Conservation (phyloP, 2,888 invertebrate genomes). For the Tachina grossa region DNA sequence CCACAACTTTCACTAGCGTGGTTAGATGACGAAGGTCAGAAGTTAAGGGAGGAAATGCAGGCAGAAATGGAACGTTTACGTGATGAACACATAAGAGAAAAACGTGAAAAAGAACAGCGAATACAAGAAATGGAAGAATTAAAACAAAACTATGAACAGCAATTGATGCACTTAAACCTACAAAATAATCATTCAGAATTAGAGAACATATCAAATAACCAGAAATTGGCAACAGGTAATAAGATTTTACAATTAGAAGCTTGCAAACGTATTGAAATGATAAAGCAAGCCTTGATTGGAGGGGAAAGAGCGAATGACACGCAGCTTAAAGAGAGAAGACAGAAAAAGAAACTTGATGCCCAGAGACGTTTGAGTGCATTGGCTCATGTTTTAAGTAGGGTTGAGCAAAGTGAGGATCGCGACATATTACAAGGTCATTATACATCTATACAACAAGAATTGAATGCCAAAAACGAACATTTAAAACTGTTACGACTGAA, state of each 20-base stretch:
- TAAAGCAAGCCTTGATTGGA: slow-evolving; percentile 90
- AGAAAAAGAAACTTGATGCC: slow-evolving; percentile 87
- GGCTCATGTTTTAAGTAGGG: slow-evolving; percentile 85
- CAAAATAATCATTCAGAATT: background rate
- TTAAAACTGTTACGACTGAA: slow-evolving; percentile 87
- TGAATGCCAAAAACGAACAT: slow-evolving; percentile 88
- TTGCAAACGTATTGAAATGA: slow-evolving; percentile 84
- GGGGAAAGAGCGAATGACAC: slow-evolving; percentile 90
- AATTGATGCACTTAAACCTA: slow-evolving; percentile 71
- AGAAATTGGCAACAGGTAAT: slow-evolving; percentile 19
- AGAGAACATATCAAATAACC: slow-evolving; percentile 19
- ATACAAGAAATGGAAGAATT: slow-evolving; percentile 75
- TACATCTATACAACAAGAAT: slow-evolving; percentile 90
- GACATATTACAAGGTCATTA: slow-evolving; percentile 89
- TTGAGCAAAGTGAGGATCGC: slow-evolving; percentile 87
- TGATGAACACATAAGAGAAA: slow-evolving; percentile 76
- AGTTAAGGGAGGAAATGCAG: slow-evolving; percentile 77
- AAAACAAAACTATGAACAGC: slow-evolving; percentile 75
- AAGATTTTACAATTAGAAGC: slow-evolving; percentile 77
- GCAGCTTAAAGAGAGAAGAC: slow-evolving; percentile 87
- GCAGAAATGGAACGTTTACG: slow-evolving; percentile 82
- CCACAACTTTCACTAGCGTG: slow-evolving; percentile 56
- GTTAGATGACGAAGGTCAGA: slow-evolving; percentile 83
- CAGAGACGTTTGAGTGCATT: slow-evolving; percentile 86
- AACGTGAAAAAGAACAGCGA: slow-evolving; percentile 76